Conservation (phyloP, 1,140 invertebrate genomes). For the Drosophila melanogaster region DNA sequence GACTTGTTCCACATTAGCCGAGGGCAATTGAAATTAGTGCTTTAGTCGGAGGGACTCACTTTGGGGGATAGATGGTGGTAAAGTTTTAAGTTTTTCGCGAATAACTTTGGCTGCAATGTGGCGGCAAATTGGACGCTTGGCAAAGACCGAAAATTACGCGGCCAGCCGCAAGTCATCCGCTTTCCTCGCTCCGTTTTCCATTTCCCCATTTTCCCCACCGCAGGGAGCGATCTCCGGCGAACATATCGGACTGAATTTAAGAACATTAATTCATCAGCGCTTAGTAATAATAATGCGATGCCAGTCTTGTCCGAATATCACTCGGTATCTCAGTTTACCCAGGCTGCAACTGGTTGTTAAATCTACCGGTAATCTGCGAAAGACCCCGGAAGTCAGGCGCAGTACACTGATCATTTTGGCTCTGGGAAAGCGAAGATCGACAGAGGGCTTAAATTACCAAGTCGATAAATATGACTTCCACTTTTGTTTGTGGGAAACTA, state of each 20-base stretch:
- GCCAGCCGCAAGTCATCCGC: slow-evolving; percentile 55
- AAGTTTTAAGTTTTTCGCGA: slow-evolving; percentile 61
- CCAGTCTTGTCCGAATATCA: too few species aligned
- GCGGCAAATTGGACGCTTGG: slow-evolving; percentile 76
- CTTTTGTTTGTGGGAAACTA: too few species aligned
- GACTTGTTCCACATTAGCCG: slow-evolving; percentile 64
- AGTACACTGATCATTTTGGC: too few species aligned
- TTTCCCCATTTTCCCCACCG: not conserved
- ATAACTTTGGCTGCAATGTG: slow-evolving; percentile 72
- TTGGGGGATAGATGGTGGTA: slow-evolving; percentile 25
- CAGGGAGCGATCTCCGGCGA: not conserved
- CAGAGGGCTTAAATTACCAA: too few species aligned
- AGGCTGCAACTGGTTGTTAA: too few species aligned
- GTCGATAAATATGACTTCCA: too few species aligned
- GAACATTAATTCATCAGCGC: slow-evolving; percentile 48
- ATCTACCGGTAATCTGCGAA: too few species aligned
- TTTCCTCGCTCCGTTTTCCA: not conserved
- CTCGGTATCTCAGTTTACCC: too few species aligned
- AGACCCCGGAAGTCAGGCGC: too few species aligned
- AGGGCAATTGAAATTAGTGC: slow-evolving; percentile 73
- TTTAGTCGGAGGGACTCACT: slow-evolving; percentile 14
- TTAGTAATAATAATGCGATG: too few species aligned
- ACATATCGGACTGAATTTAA: slow-evolving; percentile 67
- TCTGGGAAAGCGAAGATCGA: too few species aligned
- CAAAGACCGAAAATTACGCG: slow-evolving; percentile 70